Conservation (phyloP, 37 sponge, comb jelly and placozoan genomes). For the Beroe forskalii region DNA sequence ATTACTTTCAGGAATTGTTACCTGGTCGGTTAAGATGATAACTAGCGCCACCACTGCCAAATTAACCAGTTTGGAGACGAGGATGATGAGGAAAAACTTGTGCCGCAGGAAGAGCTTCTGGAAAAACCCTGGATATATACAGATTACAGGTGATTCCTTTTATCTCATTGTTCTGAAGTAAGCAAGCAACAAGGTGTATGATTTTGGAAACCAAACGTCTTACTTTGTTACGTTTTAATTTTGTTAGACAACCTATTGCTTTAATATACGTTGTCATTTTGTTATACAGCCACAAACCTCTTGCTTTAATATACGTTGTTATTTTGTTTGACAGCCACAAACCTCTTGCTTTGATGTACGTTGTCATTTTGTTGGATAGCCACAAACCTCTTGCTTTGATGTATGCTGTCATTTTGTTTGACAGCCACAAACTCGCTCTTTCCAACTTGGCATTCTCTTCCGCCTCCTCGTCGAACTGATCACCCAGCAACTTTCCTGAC, state of each 20-base stretch:
- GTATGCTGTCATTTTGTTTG: background rate
- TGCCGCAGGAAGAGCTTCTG: background rate
- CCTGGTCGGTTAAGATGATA: background rate
- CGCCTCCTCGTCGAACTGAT: background rate
- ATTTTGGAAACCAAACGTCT: too few relatives aligned
- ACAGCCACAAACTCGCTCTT: constrained; percentile 18
- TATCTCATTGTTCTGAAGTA: too few relatives aligned
- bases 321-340: constrained; percentile 14
- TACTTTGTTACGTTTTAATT: background rate
- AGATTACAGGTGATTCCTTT: too few relatives aligned
- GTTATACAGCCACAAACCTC: background rate
- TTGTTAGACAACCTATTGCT: background rate
- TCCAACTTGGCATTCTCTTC: background rate
- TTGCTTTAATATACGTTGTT: background rate
- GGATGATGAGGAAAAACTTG: constrained; percentile 32
- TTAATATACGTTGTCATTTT: background rate
- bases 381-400: constrained; percentile 15
- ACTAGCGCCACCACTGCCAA: background rate
- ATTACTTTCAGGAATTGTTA: too few relatives aligned
- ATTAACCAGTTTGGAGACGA: background rate
- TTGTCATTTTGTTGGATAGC: background rate
- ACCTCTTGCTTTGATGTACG: constrained; percentile 2
- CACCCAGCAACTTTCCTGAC: background rate
- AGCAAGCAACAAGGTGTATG: too few relatives aligned
- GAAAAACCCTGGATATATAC: background rate